These are phyloP conservation scores for Imbricaverruca yamaguchii DNA, from an alignment of 2,888 invertebrate species.

Conservation along the genomic window DNA sequence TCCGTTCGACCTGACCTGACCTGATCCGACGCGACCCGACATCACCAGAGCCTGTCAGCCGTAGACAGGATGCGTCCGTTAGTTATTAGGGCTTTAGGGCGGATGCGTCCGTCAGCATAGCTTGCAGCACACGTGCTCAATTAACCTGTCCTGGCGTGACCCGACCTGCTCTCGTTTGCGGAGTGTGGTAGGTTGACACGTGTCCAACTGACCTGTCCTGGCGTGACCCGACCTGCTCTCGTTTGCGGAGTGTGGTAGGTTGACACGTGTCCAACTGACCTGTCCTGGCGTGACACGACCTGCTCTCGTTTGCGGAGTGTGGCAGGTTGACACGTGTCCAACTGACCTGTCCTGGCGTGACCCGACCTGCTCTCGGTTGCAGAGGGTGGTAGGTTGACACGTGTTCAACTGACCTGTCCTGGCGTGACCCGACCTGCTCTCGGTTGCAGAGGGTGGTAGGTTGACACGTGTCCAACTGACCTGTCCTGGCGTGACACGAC, in stretches of 20 bases:
- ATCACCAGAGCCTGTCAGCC: too few species aligned
- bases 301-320: neutral
- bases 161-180: neutral
- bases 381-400: slow-evolving; percentile 86
- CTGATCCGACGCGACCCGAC: neutral
- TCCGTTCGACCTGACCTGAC: neutral
- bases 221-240: neutral
- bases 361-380: slow-evolving; percentile 33
- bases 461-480: too few species aligned
- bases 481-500: neutral
- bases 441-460: neutral
- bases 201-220: too few species aligned
- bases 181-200: neutral
- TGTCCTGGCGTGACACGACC: neutral
- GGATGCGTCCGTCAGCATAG: too few species aligned
- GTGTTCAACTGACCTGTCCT: neutral
- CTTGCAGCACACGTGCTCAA: too few species aligned
- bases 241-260: slow-evolving; percentile 73
- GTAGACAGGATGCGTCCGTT: too few species aligned
- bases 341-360: neutral
- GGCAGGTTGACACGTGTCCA: too few species aligned
- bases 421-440: neutral
- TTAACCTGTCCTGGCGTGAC: neutral
- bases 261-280: slow-evolving; percentile 42
- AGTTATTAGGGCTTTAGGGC: too few species aligned